phyloP scores from a whole-genome alignment of 2,113 vertebrate species.

The Eptesicus fuscus region DNA sequence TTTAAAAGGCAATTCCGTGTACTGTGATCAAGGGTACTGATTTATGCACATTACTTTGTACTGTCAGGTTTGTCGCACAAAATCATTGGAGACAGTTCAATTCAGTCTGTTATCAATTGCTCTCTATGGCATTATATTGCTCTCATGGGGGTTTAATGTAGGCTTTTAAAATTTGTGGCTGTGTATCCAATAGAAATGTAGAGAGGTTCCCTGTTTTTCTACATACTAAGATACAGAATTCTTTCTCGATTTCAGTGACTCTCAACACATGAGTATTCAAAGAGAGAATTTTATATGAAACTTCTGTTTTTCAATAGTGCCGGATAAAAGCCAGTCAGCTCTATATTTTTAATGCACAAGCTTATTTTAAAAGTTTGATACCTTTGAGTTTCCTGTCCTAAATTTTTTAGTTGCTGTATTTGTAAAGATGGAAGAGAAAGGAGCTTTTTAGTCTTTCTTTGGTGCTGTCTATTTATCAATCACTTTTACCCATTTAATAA shows the following conservation, averaged over 20 bases:
- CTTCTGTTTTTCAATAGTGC: neutral
- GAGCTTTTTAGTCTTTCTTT: neutral
- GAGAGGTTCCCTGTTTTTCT: neutral
- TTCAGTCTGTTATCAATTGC: neutral
- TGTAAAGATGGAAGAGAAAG: conserved; percentile 28
- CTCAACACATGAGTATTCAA: neutral
- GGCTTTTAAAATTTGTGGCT: conserved; percentile 10
- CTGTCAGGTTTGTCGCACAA: neutral
- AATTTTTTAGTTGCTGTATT: neutral
- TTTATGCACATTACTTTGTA: neutral
- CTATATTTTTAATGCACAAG: neutral
- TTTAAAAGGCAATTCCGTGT: neutral
- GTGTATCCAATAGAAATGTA: neutral
- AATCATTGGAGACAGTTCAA: neutral
- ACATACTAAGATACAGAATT: neutral
- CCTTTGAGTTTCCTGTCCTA: neutral
- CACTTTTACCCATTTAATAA: conserved; percentile 41
- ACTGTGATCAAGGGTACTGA: neutral
- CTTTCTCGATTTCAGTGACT: conserved; percentile 4
- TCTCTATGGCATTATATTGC: neutral
- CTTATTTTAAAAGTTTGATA: neutral
- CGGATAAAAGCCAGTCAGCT: neutral
- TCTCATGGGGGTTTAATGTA: neutral
- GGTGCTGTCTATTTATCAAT: conserved; percentile 7
- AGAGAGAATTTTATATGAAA: neutral